Base-by-base conservation (phyloP, 2,113 vertebrate species). In the Macaca nemestrina region DNA sequence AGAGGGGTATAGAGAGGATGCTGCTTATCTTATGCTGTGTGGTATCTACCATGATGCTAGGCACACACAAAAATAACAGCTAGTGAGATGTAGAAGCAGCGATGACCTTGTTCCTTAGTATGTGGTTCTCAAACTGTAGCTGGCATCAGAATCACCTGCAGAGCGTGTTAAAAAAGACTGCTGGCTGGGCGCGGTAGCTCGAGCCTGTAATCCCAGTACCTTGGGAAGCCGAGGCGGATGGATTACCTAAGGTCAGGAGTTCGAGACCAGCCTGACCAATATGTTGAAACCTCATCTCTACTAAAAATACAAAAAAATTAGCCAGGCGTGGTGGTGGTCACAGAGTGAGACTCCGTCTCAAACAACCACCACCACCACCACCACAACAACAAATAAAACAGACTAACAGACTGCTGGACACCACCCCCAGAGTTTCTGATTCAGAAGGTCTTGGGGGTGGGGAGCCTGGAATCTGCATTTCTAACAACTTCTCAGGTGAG, bases 371-470 rank as follows among this genome's bases (percentile, higher is more conserved):
- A 27, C 10, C 59, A 14, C 61, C 27, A 75, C 68, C 18, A 20
- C 35, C 0, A 70, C 17, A 0, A 55, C 67, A 25, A 12, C 5
- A 43, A 76, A 76, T 2, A 64, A 30, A 32, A 30, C 0, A 6
- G 61, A 64, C 61, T 3, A 73, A 22, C 30, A 11, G 9, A 73
- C 10, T 68, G 8, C 80, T 87, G 43, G 68, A 45, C 3, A 38
- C 6, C 40, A 35, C 17, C 1, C 16, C 40, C 9, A 40, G 52
- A 83, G n/a, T 38, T 80, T 82, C 45, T 85, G 10, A 90, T 76
- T 90, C 27, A 90, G 64, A 80, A 88, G 6, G 25, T 61, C 16
- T 76, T 35, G n/a, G 17, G 17, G 6, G 2, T 64, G 12, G 27
- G 40, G n/a, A 30, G 7, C 3, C 10, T 8, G 27, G 30, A 32